Conservation (phyloP, 2,888 invertebrate species). For the Ernsta delagoae region DNA sequence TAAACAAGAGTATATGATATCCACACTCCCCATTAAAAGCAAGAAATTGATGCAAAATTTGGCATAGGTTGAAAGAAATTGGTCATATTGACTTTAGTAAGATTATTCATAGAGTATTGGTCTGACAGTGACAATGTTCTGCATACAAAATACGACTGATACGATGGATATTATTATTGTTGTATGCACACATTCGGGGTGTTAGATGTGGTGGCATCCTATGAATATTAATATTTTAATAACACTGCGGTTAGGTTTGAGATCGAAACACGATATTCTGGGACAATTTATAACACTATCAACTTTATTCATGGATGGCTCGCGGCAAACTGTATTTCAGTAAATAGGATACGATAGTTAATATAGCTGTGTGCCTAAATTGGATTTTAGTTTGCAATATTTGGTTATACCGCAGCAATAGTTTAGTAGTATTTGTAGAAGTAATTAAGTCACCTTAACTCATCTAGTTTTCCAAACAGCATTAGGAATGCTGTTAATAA, state of each 20-base stretch:
- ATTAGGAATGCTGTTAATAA: too few species aligned
- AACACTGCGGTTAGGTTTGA: background rate
- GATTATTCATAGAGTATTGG: constrained; percentile 22
- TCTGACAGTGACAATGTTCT: background rate
- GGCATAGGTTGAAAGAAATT: background rate
- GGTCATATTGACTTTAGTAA: background rate
- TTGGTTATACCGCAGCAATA: too few species aligned
- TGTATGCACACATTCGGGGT: background rate
- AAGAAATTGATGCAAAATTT: background rate
- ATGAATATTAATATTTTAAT: constrained; percentile 8
- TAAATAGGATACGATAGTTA: background rate
- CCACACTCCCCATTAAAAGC: background rate
- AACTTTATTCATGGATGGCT: background rate
- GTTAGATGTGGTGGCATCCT: background rate
- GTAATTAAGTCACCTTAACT: too few species aligned
- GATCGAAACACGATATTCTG: constrained; percentile 3
- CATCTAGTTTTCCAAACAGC: too few species aligned
- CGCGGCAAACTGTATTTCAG: background rate
- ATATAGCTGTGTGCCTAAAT: background rate
- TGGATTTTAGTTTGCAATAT: background rate
- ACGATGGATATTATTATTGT: too few species aligned
- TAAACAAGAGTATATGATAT: too few species aligned
- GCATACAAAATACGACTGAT: background rate
- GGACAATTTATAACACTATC: constrained; percentile 1
- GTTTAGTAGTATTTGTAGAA: too few species aligned